Percentiles rank a stretch among this genome's conserved stretches.
These are phyloP conservation scores for Corvus hawaiiensis DNA, from an alignment of 2,113 vertebrate species.

Conservation along the genomic window DNA sequence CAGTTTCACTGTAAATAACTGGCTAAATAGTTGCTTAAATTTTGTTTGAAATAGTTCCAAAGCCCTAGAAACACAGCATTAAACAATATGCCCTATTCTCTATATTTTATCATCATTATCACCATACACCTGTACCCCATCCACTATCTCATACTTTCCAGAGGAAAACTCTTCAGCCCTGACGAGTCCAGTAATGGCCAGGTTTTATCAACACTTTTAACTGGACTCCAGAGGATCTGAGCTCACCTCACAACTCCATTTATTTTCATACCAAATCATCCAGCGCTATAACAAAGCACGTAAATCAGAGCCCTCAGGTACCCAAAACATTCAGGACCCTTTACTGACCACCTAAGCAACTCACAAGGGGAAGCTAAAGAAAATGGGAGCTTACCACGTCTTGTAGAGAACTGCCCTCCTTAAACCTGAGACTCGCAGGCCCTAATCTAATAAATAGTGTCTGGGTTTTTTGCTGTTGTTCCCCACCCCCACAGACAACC, in stretches of 20 bases:
- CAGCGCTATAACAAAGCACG: neutral
- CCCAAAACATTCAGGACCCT: neutral
- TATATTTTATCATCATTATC: neutral
- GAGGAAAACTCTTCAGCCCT: neutral
- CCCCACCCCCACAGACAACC: neutral
- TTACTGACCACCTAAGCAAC: neutral
- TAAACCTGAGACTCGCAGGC: rapidly evolving
- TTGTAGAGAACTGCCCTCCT: neutral
- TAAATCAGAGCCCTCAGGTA: neutral
- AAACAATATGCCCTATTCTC: neutral
- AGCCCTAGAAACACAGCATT: neutral
- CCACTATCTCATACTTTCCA: neutral
- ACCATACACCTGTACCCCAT: neutral
- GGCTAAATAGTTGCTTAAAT: neutral
- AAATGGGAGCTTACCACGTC: rapidly evolving
- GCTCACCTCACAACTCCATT: neutral
- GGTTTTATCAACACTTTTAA: neutral
- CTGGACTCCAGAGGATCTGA: neutral
- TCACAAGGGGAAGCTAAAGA: neutral
- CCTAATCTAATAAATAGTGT: neutral
- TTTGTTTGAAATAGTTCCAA: neutral
- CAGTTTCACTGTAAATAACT: neutral
- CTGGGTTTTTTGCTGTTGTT: neutral
- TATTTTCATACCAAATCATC: neutral
- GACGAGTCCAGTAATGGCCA: neutral